A percentile compares a stretch with the other conserved stretches of the same genome.
These are phyloP conservation scores for Drosophila pectinifera DNA, from an alignment of 1,140 invertebrate species.

Conservation along the genomic window DNA sequence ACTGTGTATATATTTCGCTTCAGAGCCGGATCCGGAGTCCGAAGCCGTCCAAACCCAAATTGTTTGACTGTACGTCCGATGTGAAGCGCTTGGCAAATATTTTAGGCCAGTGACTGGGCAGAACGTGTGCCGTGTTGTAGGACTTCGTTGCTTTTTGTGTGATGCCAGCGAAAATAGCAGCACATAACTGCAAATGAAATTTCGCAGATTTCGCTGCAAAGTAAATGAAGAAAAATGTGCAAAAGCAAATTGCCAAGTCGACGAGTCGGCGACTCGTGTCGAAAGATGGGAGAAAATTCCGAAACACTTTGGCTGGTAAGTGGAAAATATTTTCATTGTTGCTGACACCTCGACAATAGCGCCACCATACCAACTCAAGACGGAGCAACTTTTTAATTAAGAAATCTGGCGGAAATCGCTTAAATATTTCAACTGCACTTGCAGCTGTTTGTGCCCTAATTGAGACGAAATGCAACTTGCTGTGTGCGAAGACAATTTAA, in stretches of 20 bases:
- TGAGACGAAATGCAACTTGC: conserved; percentile 50
- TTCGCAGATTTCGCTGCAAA: conserved; percentile 77
- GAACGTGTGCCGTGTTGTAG: conserved; percentile 39
- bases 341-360: conserved; percentile 69
- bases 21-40: conserved; percentile 13
- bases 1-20: conserved; percentile 48
- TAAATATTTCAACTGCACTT: conserved; percentile 77
- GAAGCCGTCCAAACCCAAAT: conserved; percentile 45
- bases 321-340: conserved; percentile 81
- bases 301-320: conserved; percentile 62
- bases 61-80: conserved; percentile 76
- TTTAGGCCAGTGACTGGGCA: conserved; percentile 57
- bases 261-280: not conserved
- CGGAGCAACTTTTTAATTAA: conserved; percentile 78
- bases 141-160: conserved; percentile 27
- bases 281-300: conserved; percentile 23
- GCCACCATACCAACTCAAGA: conserved; percentile 16
- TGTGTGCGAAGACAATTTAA: conserved; percentile 23
- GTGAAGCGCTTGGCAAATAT: conserved; percentile 79
- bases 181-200: conserved; percentile 82
- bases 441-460: conserved; percentile 68
- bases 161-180: conserved; percentile 64
- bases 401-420: conserved; percentile 79
- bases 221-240: conserved; percentile 81
- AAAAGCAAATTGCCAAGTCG: conserved; percentile 73